Evolutionary conservation across 2,797 vertebrate genomes (phyloP).

Genomic region (Harpagifer antarcticus): DNA sequence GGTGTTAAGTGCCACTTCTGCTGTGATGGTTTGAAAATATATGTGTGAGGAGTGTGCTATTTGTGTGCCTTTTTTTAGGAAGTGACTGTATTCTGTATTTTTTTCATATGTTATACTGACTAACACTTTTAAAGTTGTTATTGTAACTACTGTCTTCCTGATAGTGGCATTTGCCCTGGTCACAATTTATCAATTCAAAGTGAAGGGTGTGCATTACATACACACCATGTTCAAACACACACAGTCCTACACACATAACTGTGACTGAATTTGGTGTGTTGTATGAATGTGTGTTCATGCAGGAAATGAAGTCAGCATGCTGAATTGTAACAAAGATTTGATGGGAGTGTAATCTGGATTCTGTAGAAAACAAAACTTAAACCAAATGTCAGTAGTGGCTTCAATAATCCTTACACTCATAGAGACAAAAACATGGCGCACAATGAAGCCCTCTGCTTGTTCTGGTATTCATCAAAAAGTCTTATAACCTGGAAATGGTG

Average conservation of each 20-base stretch:
- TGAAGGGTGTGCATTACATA: slow-evolving; percentile 16
- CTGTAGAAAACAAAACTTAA: too few species aligned
- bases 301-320: background rate
- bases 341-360: too few species aligned
- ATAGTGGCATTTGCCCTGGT: background rate
- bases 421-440: too few species aligned
- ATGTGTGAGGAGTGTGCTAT: background rate
- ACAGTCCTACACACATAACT: background rate
- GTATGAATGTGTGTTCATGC: background rate
- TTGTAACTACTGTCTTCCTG: slow-evolving; percentile 1
- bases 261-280: background rate
- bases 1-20: background rate
- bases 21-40: background rate
- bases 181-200: background rate
- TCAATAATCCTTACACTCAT: too few species aligned
- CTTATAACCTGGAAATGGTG: too few species aligned
- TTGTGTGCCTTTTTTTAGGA: too few species aligned
- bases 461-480: too few species aligned
- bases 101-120: background rate
- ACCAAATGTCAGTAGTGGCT: too few species aligned
- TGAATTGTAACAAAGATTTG: background rate
- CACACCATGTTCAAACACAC: background rate
- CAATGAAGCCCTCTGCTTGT: too few species aligned
- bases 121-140: background rate
- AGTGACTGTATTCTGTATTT: background rate